Base-by-base conservation (phyloP, 2,888 invertebrate species). In the Podabrus alpinus region DNA sequence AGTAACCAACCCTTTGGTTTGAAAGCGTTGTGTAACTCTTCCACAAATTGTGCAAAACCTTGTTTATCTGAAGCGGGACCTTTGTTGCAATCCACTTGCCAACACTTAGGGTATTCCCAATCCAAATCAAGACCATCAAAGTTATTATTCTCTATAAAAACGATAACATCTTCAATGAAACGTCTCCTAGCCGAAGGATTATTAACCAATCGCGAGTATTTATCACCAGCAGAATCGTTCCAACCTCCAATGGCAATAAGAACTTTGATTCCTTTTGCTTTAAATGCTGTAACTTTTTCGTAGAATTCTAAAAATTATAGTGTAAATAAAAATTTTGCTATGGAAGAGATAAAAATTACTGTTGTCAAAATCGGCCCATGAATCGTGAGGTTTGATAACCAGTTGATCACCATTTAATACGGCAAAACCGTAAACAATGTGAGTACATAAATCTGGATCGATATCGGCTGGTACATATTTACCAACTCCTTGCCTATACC, bases 31-130 rank as follows among this genome's bases (percentile, higher is more conserved):
- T 92, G 91, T 1, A 97, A 86, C 86, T 97, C 96, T 79, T 89
- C 90, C 0, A 96, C 93, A 67, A 96, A 90, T 72, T 89, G 90
- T 0, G 93, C 90, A 83, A 97, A 97, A 0, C 92, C 93, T 84
- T 91, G 88, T 83, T 95, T 97, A 83, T 97, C 97, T 3, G 95
- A 92, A 16, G 88, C 89, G 0, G 94, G 94, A 0, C 96, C 96
- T 85, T 94, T 94, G 68, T 91, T 93, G 82, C 96, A 96, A 82
- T 96, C 94, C 1, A 92, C 93, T 89, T 96, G 96, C 96, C 96
- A 96, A 84, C 96, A 97, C 78, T 93, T 95, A 0, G 97, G 97
- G 86, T 96, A 97, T 84, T 97, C 97, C 97, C 97, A 97, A 85
- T 97, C 97, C 24, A 97, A 89, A 86, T 98, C 97, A 59, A 98